Base-by-base conservation (phyloP, 2,113 vertebrate species). In the Festucalex cinctus region DNA sequence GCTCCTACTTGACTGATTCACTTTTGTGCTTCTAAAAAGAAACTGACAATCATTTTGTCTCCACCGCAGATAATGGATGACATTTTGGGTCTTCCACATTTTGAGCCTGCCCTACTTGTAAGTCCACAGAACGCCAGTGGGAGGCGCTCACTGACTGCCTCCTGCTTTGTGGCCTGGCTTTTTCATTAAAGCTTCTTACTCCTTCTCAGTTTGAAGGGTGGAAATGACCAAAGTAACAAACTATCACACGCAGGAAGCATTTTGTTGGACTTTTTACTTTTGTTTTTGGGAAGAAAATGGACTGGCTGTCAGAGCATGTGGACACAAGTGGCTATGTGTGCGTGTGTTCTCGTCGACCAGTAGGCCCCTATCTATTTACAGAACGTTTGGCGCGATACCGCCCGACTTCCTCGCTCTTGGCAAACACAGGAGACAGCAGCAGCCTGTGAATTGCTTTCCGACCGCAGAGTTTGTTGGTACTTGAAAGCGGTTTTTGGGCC, bases 391-490 rank as follows among this genome's bases (percentile, higher is more conserved):
- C 83, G 77, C 80, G 16, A 79, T 79, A 59, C 82, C 80, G 81
- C 82, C 83, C 83, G 84, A 81, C 83, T 88, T 85, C 86, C 81
- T 79, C 65, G 78, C 84, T 89, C 80, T 88, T 88, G 88, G 84
- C 84, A 89, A 82, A 80, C 80, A 83, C 77, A 85, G 82, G 32
- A 77, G 74, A 69, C 85, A 76, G 79, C 76, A 76, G 69, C 75
- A 76, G 85, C 78, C 76, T 81, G 85, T 83, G 81, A 85, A 83
- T 88, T 88, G 82, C 85, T 82, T 80, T 62, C 80, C 77, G 69
- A 75, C 37, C 63, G 61, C 79, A 82, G 39, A 82, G 82, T 75
- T 84, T 82, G 84, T 81, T 80, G 85, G 82, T 75, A 84, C 88
- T 88, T 88, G 85, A 90, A 87, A 87, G 88, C 61, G 72, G 53